phyloP scores from a whole-genome alignment of 2,797 vertebrate species.

The Babyrousa celebensis region DNA sequence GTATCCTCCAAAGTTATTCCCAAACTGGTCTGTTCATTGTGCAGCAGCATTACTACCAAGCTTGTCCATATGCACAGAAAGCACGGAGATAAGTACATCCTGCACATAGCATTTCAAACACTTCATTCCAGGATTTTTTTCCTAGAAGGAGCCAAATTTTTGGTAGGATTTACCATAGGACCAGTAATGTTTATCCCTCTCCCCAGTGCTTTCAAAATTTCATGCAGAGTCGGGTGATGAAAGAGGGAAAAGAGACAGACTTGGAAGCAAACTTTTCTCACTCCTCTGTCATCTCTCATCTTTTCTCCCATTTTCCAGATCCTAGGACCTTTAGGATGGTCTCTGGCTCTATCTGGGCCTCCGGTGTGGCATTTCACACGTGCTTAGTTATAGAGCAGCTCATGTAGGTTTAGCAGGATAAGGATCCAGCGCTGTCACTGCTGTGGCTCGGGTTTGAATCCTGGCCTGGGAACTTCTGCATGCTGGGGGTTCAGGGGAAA shows the following conservation, averaged over 20 bases:
- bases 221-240: not conserved
- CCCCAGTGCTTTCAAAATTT: not conserved
- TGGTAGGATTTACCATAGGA: not conserved
- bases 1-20: not conserved
- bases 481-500: no score
- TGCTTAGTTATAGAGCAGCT: not conserved
- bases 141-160: slow-evolving; percentile 45
- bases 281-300: not conserved
- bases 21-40: not conserved
- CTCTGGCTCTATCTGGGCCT: not conserved
- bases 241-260: not conserved
- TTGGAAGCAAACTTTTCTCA: not conserved
- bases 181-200: not conserved
- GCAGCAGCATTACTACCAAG: not conserved
- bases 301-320: not conserved
- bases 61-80: not conserved
- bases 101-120: not conserved
- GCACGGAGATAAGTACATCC: not conserved
- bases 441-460: no score
- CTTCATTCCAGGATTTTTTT: slow-evolving; percentile 15
- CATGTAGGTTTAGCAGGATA: no score
- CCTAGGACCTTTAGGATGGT: no score
- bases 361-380: not conserved
- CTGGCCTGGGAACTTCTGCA: no score
- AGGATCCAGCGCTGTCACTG: no score